phyloP scores from a whole-genome alignment of 2,888 invertebrate genomes.

The Brachyptera putata region DNA sequence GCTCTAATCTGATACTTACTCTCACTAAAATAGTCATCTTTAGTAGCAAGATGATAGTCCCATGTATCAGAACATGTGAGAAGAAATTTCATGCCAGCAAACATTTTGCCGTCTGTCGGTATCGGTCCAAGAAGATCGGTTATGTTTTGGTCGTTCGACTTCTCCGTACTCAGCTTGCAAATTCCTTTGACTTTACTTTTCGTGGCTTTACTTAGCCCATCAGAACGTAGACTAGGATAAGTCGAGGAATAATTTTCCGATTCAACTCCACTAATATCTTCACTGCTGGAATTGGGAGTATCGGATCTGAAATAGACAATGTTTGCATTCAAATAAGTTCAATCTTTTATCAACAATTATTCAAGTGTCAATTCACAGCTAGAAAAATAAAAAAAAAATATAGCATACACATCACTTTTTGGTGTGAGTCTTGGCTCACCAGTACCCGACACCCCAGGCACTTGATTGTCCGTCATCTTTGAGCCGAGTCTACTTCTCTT shows the following conservation, averaged over 20 bases:
- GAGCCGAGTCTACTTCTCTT: slow-evolving; percentile 37
- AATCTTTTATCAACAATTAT: background rate
- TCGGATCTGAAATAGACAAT: slow-evolving; percentile 30
- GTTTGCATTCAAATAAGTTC: too few relatives aligned
- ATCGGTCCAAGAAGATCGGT: slow-evolving; percentile 53
- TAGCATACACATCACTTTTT: background rate
- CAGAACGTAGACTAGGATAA: background rate
- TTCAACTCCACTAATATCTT: slow-evolving; percentile 39
- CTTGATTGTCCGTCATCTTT: too few relatives aligned
- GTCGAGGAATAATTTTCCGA: slow-evolving; percentile 35
- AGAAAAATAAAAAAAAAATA: background rate
- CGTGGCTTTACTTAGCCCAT: background rate
- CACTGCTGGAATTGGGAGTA: slow-evolving; percentile 35
- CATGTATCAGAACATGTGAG: too few relatives aligned
- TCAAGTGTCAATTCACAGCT: too few relatives aligned
- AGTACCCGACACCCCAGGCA: too few relatives aligned
- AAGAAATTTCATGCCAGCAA: slow-evolving; percentile 55
- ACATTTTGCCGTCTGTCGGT: slow-evolving; percentile 46
- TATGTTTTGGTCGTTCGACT: slow-evolving; percentile 34
- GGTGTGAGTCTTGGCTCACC: background rate
- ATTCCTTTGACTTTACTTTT: slow-evolving; percentile 13
- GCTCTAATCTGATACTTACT: too few relatives aligned
- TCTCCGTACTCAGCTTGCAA: slow-evolving; percentile 47
- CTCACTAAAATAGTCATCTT: too few relatives aligned
- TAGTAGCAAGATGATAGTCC: too few relatives aligned